These are phyloP conservation scores for Lypha dubia DNA, from an alignment of 2,888 invertebrate genomes.

Conservation along the genomic window DNA sequence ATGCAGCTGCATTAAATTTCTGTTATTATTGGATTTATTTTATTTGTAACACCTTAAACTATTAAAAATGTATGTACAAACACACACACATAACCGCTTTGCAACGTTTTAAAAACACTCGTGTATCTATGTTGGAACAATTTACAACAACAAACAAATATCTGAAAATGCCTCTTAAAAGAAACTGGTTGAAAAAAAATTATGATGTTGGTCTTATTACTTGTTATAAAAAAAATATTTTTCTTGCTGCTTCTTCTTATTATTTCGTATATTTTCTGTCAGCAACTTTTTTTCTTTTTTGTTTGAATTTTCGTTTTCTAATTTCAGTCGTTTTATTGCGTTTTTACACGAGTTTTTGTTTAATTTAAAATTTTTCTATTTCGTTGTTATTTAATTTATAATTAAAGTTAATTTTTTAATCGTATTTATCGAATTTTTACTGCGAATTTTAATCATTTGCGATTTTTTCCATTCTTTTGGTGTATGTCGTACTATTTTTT, in stretches of 20 bases:
- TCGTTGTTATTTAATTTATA: conserved; percentile 60
- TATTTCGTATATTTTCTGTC: conserved; percentile 54
- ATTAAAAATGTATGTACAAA: conserved; percentile 7
- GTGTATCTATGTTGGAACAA: conserved; percentile 46
- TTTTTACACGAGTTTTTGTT: conserved; percentile 28
- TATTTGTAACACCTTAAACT: conserved; percentile 46
- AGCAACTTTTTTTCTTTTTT: conserved; percentile 35
- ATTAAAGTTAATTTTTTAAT: conserved; percentile 73
- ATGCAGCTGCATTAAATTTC: conserved; percentile 48
- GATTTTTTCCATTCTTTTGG: conserved; percentile 67
- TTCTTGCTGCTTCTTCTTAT: conserved; percentile 54
- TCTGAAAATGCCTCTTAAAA: conserved; percentile 53
- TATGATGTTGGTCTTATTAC: conserved; percentile 60
- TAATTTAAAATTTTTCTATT: conserved; percentile 61
- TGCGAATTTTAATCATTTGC: conserved; percentile 74
- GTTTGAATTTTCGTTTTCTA: conserved; percentile 60
- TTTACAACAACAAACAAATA: conserved; percentile 18
- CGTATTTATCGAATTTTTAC: conserved; percentile 69
- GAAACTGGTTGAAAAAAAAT: conserved; percentile 45
- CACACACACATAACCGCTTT: conserved; percentile 20
- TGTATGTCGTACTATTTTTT: conserved; percentile 67
- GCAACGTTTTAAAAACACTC: conserved; percentile 19
- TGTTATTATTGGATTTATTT: conserved; percentile 28
- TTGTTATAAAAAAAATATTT: conserved; percentile 44
- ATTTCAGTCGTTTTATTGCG: conserved; percentile 54